Conservation (phyloP, 2,888 invertebrate genomes). For the Aromia moschata region DNA sequence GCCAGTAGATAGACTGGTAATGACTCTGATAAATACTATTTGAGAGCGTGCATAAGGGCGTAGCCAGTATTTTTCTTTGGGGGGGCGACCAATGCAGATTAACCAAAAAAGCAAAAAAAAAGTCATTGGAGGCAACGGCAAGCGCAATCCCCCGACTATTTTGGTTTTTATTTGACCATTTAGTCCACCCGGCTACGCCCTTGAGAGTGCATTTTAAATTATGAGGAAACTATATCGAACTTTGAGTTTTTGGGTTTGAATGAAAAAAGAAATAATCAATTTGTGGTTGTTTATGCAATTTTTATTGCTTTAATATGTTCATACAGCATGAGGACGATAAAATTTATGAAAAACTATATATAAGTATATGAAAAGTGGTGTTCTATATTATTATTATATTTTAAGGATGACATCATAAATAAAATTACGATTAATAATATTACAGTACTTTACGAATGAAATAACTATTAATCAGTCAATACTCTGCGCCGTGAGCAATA, state of each 20-base stretch:
- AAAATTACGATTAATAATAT: constrained; percentile 18
- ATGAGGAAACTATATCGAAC: neutral
- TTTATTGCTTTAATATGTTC: constrained; percentile 24
- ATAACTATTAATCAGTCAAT: constrained; percentile 34
- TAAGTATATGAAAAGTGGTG: constrained; percentile 26
- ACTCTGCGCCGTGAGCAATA: constrained; percentile 35
- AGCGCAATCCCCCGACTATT: no score
- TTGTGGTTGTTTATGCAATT: constrained; percentile 8
- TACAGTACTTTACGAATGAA: constrained; percentile 22
- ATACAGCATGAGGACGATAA: constrained; percentile 26
- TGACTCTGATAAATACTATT: no score
- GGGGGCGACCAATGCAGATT: no score
- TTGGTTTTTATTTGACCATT: no score
- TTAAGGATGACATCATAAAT: constrained; percentile 21
- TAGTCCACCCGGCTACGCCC: no score
- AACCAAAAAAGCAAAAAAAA: no score
- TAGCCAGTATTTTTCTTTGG: no score
- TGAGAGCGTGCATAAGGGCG: no score
- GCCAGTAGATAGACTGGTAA: no score
- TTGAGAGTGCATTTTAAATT: neutral
- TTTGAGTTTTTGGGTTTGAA: neutral
- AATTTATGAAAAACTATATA: constrained; percentile 27
- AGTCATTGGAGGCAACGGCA: no score
- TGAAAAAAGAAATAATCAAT: neutral
- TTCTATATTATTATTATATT: constrained; percentile 21